A percentile compares a stretch with the other conserved stretches of the same genome.
Evolutionary conservation across 2,888 invertebrate species (phyloP).

Genomic region (Apamea anceps): DNA sequence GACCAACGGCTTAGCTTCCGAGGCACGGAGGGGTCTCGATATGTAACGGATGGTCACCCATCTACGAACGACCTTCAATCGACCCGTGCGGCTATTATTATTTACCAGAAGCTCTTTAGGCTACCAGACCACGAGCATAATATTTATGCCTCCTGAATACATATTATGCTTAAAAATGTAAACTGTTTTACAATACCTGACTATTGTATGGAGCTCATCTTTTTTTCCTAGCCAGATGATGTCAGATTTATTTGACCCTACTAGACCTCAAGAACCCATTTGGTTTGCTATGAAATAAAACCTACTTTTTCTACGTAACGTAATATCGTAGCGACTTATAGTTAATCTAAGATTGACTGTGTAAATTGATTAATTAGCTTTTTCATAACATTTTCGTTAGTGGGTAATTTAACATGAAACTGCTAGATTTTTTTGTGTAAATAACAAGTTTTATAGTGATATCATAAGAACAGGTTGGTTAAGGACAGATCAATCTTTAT

Average conservation of each 20-base stretch:
- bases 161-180: background rate
- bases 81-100: no score
- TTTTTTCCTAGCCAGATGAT: background rate
- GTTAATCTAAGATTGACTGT: slow-evolving; percentile 2
- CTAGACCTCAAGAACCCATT: slow-evolving; percentile 5
- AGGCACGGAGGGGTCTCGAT: no score
- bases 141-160: background rate
- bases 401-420: slow-evolving; percentile 13
- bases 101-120: background rate
- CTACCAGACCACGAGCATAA: background rate
- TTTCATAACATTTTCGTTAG: slow-evolving; percentile 36
- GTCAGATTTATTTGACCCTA: background rate
- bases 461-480: no score
- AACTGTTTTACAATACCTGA: no score
- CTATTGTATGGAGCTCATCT: background rate
- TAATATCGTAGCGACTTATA: slow-evolving; percentile 7
- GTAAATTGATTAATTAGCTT: background rate
- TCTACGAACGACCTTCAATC: no score
- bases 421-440: background rate
- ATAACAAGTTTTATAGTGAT: no score
- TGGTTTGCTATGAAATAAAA: slow-evolving; percentile 4
- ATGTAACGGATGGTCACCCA: no score
- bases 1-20: no score
- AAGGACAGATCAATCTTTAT: background rate
- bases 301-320: background rate